Conservation (phyloP, 1,140 invertebrate species). For the Ostrea edulis region DNA sequence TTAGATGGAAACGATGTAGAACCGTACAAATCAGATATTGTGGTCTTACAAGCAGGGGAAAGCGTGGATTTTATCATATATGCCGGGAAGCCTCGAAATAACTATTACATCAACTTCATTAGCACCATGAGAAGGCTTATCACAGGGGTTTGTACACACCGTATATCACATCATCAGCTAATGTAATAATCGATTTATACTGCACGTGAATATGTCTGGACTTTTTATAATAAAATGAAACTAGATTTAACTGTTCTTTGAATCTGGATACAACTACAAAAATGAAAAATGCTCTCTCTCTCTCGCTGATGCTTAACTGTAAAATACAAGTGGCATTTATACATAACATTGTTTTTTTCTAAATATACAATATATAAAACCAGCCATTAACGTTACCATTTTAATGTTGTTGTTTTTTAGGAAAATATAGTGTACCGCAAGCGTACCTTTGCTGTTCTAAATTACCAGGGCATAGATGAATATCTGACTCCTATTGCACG, state of each 20-base stretch:
- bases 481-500: not conserved
- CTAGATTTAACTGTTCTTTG: not conserved
- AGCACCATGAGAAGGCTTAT: not conserved
- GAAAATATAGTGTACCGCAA: not conserved
- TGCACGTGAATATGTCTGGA: not conserved
- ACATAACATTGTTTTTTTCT: not conserved
- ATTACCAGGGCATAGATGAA: not conserved
- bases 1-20: slow-evolving; percentile 1
- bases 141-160: not conserved
- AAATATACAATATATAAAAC: not conserved
- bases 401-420: too few species aligned
- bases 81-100: not conserved
- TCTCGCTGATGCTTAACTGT: too few species aligned
- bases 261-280: not conserved
- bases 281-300: too few species aligned
- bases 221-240: not conserved
- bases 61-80: slow-evolving; percentile 1
- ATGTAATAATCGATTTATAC: not conserved
- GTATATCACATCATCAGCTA: not conserved
- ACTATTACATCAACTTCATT: not conserved
- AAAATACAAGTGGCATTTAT: too few species aligned
- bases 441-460: not conserved
- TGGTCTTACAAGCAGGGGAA: not conserved
- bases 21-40: slow-evolving; percentile 6
- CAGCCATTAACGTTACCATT: too few species aligned